Percentiles rank a stretch among this genome's conserved stretches.
Evolutionary conservation across 2,113 vertebrate genomes (phyloP).

Genomic region (Cynocephalus volans): DNA sequence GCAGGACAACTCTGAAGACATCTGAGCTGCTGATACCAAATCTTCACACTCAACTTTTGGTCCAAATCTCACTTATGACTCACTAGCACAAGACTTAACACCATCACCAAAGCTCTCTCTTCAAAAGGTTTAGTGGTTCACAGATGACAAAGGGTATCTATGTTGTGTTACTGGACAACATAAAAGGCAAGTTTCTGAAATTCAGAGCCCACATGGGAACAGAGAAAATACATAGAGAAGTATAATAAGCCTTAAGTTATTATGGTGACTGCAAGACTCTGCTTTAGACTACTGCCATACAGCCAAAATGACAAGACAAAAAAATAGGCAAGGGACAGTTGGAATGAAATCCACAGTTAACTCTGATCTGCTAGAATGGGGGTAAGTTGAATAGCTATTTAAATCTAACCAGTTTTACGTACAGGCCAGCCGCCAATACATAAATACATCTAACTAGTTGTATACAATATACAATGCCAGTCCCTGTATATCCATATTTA

Average conservation of each 20-base stretch:
- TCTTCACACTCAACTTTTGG: not conserved
- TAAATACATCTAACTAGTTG: not conserved
- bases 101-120: not conserved
- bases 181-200: constrained; percentile 35
- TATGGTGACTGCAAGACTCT: not conserved
- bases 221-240: not conserved
- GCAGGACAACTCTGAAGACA: not conserved
- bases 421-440: too few relatives aligned
- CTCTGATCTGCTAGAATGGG: not conserved
- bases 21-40: not conserved
- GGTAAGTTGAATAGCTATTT: not conserved
- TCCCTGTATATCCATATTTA: not conserved
- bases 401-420: not conserved
- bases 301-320: not conserved
- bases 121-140: constrained; percentile 6
- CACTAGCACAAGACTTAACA: not conserved
- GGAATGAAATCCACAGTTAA: not conserved
- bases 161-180: not conserved
- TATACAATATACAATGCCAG: not conserved
- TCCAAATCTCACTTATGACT: not conserved
- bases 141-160: not conserved
- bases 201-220: not conserved
- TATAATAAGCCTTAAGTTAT: too few relatives aligned
- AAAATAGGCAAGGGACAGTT: not conserved
- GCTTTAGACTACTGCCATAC: not conserved